Conservation (phyloP, 1,140 invertebrate species). For the Drosophila oshimai region DNA sequence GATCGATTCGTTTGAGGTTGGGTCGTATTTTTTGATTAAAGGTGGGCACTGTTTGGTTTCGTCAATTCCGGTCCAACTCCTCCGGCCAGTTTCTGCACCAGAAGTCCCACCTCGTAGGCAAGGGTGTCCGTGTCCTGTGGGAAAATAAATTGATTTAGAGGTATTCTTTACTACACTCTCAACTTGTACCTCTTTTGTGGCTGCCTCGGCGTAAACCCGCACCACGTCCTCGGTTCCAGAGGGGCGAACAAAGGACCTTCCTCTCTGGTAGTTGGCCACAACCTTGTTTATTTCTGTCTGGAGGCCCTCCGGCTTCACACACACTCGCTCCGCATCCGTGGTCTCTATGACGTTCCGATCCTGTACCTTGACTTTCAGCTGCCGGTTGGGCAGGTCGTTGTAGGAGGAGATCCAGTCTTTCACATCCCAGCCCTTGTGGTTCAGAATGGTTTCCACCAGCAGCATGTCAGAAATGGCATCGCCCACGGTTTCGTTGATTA, state of each 20-base stretch:
- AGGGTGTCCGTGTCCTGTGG: slow-evolving; percentile 88
- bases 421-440: slow-evolving; percentile 90
- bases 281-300: slow-evolving; percentile 91
- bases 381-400: slow-evolving; percentile 92
- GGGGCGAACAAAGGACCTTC: slow-evolving; percentile 95
- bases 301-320: slow-evolving; percentile 90
- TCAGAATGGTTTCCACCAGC: slow-evolving; percentile 95
- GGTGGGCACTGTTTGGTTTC: slow-evolving; percentile 77
- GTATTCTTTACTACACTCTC: not conserved
- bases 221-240: slow-evolving; percentile 99
- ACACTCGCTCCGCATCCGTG: slow-evolving; percentile 92
- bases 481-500: slow-evolving; percentile 98
- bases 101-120: slow-evolving; percentile 88
- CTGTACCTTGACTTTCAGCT: slow-evolving; percentile 93
- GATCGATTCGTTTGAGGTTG: slow-evolving; percentile 15
- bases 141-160: not conserved
- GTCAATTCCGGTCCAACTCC: slow-evolving; percentile 86
- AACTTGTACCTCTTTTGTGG: slow-evolving; percentile 85
- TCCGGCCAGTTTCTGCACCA: slow-evolving; percentile 90
- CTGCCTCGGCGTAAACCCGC: slow-evolving; percentile 97
- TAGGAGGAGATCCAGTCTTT: slow-evolving; percentile 89
- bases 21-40: slow-evolving; percentile 39
- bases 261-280: slow-evolving; percentile 87
- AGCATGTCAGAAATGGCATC: slow-evolving; percentile 98
- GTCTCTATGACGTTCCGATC: slow-evolving; percentile 94